Evolutionary conservation across 2,888 invertebrate species (phyloP), one percentile per base, ranked within the genome.

Genomic region (Idaea straminata): DNA sequence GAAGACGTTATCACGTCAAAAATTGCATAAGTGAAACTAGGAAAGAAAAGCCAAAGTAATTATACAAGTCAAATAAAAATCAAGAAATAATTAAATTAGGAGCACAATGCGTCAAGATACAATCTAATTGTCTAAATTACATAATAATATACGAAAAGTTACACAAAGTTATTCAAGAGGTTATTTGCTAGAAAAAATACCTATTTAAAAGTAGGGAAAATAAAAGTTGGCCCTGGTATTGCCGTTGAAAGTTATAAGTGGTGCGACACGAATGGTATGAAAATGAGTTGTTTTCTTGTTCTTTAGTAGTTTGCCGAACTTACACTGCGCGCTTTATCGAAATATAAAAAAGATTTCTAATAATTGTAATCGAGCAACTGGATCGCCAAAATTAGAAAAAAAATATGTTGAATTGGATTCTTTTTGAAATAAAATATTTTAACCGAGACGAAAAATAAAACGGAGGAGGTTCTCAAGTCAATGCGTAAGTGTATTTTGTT

Each of bases 241-340:
- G 13, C 47, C 47, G 47, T 47, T 47, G 63, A 73, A 79, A 81
- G 73, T 79, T 78, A 76, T 77, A 82, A 81, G 76, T 77, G 75
- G 66, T 67, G 64, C 63, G 64, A 71, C 74, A 67, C 64, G 60
- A 63, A 72, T 67, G 67, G 83, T 78, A 82, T 81, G 74, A 69
- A 74, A 82, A 82, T 78, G 70, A 77, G 75, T 73, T 74, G 6
- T 5, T 47, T 47, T 47, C 7, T 73, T 69, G 65, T 68, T 66
- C 66, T 64, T 62, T 62, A 63, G 59, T 66, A 74, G 77, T 63
- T 74, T 7, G 47, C 10, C 36, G 47, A 47, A 47, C 47, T 47
- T 47, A 47, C 47, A 47, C 47, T 10, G 10, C 47, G 47, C 47
- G 25, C 25, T 25, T 25, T 47, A 13, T 47, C 1, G 47, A 57